These are phyloP conservation scores for Agonum fuliginosum DNA, from an alignment of 2,888 invertebrate genomes.

Conservation along the genomic window DNA sequence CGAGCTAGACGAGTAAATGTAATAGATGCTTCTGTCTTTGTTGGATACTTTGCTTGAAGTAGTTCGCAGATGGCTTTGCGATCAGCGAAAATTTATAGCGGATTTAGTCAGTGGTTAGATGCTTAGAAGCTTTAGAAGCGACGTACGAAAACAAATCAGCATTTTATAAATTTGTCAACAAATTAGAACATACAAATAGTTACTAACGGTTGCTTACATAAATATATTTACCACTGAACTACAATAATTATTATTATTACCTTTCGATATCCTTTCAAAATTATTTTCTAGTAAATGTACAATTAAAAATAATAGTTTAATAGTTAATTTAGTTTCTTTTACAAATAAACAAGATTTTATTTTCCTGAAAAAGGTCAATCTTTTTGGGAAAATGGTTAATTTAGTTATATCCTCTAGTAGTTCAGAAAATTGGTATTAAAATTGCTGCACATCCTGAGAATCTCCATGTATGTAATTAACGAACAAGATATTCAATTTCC, in stretches of 20 bases:
- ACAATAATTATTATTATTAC: too few species aligned
- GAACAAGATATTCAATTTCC: background rate
- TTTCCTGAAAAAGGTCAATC: background rate
- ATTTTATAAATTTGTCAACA: background rate
- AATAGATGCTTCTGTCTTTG: slow-evolving; percentile 2
- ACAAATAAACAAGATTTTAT: background rate
- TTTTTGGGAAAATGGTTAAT: background rate
- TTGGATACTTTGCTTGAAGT: background rate
- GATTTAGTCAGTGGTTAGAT: slow-evolving; percentile 16
- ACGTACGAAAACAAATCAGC: background rate
- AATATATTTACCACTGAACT: too few species aligned
- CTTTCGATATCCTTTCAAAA: too few species aligned
- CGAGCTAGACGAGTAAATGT: slow-evolving; percentile 21
- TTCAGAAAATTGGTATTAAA: background rate
- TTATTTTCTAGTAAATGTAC: too few species aligned
- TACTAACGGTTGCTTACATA: too few species aligned
- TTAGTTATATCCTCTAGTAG: background rate
- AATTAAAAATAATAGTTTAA: too few species aligned
- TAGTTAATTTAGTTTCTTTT: too few species aligned
- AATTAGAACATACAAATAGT: too few species aligned
- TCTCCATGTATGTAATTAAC: slow-evolving; percentile 12
- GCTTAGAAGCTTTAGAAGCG: too few species aligned
- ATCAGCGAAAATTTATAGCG: too few species aligned
- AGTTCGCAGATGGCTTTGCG: slow-evolving; percentile 1
- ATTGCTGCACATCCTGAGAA: slow-evolving; percentile 1